Evolutionary conservation across 2,113 vertebrate species (phyloP).

Genomic region (Oceanites oceanicus): DNA sequence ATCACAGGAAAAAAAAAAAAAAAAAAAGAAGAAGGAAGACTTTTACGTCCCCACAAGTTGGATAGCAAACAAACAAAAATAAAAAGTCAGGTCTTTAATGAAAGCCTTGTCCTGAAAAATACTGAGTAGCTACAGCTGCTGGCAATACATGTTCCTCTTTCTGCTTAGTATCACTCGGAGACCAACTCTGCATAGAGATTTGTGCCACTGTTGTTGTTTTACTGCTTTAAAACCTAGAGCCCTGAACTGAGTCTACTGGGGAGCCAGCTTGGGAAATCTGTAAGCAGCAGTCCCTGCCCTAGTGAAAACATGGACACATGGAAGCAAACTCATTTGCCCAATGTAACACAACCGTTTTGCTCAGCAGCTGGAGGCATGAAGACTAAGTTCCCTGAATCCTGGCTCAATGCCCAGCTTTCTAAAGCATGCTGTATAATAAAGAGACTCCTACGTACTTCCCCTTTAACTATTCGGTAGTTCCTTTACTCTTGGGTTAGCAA

Average conservation of each 20-base stretch:
- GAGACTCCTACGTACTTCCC: background rate
- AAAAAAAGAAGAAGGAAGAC: rapidly evolving
- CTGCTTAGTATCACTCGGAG: background rate
- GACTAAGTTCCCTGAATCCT: background rate
- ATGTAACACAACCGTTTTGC: rapidly evolving
- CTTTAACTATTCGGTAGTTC: background rate
- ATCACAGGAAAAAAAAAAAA: background rate
- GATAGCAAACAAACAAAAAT: background rate
- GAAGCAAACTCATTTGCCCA: background rate
- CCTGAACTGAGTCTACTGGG: background rate
- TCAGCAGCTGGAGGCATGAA: background rate
- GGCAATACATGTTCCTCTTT: background rate
- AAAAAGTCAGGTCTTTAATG: background rate
- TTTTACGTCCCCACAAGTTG: background rate
- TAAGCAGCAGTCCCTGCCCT: background rate
- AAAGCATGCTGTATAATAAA: background rate
- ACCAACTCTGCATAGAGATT: background rate
- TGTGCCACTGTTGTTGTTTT: background rate
- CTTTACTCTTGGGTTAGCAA: background rate
- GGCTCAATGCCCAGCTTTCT: background rate
- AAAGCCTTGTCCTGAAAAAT: background rate
- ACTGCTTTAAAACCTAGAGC: background rate
- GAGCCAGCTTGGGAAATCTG: background rate
- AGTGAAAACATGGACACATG: background rate
- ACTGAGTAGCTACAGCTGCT: background rate